Evolutionary conservation across 2,113 vertebrate genomes (phyloP), one percentile per base, ranked within the genome.

Genomic region (Sorex fumeus): DNA sequence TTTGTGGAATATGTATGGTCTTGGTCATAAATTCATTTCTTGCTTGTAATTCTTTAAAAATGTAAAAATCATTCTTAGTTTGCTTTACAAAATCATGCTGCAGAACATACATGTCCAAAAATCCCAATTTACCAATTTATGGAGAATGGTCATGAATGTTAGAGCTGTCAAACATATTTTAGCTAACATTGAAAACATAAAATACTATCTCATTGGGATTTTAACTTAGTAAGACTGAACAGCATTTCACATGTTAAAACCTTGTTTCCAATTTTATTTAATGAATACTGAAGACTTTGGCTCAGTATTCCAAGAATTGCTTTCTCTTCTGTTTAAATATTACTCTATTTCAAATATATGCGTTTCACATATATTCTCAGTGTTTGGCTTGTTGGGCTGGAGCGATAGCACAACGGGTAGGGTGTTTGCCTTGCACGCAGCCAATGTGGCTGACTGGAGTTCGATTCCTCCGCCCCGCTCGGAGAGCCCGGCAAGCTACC

Each of bases 261-360:
- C 69, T 93, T 75, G 57, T 82, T 88, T 69, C 53, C 45, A 77
- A 23, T 91, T 81, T 43, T 53, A 12, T 83, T 57, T 3, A 88
- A 50, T 69, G 45, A 78, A 36, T 69, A 86, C 82, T 93, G 27
- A 80, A 90, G 21, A 70, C 53, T 66, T 75, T 75, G 23, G 25
- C 67, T 76, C n/a, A 90, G 70, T 92, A 91, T 91, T 84, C 30
- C 88, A 91, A 30, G 34, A 53, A 76, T 57, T 88, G 18, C 23
- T 86, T 88, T 91, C 60, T 86, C 64, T 84, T 87, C 47, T 43
- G 32, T 40, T 32, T 92, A n/a, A 0, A 9, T 57, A 34, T 91
- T 90, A 87, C 8, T 87, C n/a, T 45, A 16, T 83, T 12, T 62
- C 69, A 84, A 19, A 70, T 79, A 84, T 71, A 57, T 60, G 45